Evolutionary conservation across 92 coral and sea anemone species (phyloP), one percentile per base, ranked within the genome.

Genomic region (Desmophyllum pertusum): DNA sequence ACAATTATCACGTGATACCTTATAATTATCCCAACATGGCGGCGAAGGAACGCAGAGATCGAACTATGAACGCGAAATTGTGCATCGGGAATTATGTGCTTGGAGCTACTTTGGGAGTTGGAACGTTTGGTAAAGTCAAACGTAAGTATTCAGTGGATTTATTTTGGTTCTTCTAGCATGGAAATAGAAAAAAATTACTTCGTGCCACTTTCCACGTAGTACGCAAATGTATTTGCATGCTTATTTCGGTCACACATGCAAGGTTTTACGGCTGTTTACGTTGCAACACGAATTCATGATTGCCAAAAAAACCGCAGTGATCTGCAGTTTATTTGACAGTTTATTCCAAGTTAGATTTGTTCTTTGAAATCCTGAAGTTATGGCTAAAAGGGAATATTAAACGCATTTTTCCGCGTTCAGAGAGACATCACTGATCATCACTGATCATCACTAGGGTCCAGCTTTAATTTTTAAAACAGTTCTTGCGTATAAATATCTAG

Each of bases 81-180:
- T 75, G 87, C 36, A 94, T 96, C 41, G 98, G 98, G 4, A 96
- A 96, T 79, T 96, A 96, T 78, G 76, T 92, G 75, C 96, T 96
- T 37, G 96, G 96, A 64, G 78, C 86, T 13, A 96, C 98, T 7
- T 78, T 96, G 65, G 98, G 98, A 18, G 94, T 94, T 75, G 98
- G 98, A 36, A 94, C 98, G 29, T 96, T 96, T 92, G 98, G 98
- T 33, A 96, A 96, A 96, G 98, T 96, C 15, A 96, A 96, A 89
- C 68, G 98, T 96, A 84, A 86, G 98, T 84, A n/a, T 3, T 74
- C 13, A 29, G 4, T 4, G 15, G 25, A 38, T 48, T 79, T 67
- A 14, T 14, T 46, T 4, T n/a, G 40, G 36, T 37, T 13, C 1
- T 13, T 51, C 18, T 10, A 2, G 27, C 3, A 9, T 51, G 4